phyloP scores from a whole-genome alignment of 1,140 invertebrate species.

The Mamestra configurata region DNA sequence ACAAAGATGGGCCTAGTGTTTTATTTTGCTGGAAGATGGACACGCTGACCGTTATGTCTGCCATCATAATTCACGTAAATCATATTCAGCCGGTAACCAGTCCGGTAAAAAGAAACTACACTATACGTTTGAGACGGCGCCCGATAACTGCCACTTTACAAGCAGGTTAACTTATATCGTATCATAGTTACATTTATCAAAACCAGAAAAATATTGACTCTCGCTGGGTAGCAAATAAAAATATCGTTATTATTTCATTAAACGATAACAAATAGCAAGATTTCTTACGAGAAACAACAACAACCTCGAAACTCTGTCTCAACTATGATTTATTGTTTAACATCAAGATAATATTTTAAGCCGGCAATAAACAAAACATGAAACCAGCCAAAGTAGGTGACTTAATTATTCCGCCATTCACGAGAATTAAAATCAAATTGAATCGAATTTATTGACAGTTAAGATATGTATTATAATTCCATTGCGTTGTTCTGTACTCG shows the following conservation, averaged over 20 bases:
- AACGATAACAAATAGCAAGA: slow-evolving; percentile 20
- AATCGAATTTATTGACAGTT: slow-evolving; percentile 68
- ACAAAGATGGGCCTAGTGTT: slow-evolving; percentile 24
- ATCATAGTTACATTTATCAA: slow-evolving; percentile 13
- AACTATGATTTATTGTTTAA: slow-evolving; percentile 75
- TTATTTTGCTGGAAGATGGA: slow-evolving; percentile 41
- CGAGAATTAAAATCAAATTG: slow-evolving; percentile 65
- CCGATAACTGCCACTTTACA: slow-evolving; percentile 30
- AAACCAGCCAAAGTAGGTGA: slow-evolving; percentile 63
- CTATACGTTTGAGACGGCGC: slow-evolving; percentile 57
- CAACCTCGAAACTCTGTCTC: slow-evolving; percentile 71
- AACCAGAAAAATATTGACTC: slow-evolving; percentile 4
- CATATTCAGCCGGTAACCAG: slow-evolving; percentile 61
- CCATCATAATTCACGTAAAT: slow-evolving; percentile 66
- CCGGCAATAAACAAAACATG: slow-evolving; percentile 72
- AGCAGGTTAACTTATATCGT: slow-evolving; percentile 23
- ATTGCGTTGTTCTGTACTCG: slow-evolving; percentile 33
- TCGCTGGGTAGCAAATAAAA: slow-evolving; percentile 10
- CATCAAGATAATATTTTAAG: slow-evolving; percentile 66
- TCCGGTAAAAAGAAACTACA: slow-evolving; percentile 68
- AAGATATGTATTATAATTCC: slow-evolving; percentile 56
- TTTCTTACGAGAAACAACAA: slow-evolving; percentile 56
- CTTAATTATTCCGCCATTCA: slow-evolving; percentile 74
- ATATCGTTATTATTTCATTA: slow-evolving; percentile 22
- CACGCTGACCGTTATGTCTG: slow-evolving; percentile 60